phyloP scores from a whole-genome alignment of 1,140 invertebrate genomes.

The Brachystomella parvula region DNA sequence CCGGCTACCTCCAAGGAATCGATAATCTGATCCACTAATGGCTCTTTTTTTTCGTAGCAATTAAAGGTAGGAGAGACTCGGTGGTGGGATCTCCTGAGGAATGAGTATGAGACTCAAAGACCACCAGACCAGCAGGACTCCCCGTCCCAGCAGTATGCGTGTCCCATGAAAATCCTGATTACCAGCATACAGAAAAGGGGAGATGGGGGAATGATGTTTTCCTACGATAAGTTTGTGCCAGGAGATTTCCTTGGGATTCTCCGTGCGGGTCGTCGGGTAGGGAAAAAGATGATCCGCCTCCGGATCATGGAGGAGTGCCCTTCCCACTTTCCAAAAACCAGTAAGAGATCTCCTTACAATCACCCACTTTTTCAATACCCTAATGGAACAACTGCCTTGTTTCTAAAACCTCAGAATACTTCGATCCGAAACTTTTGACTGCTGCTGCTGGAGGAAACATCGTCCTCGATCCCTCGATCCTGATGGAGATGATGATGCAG shows the following conservation, averaged over 20 bases:
- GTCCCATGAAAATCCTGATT: constrained; percentile 1
- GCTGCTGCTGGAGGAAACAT: neutral
- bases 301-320: neutral
- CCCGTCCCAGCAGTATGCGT: neutral
- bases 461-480: neutral
- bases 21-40: constrained; percentile 8
- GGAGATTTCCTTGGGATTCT: too few species aligned
- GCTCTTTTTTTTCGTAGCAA: neutral
- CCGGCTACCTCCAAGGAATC: neutral
- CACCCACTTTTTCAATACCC: too few species aligned
- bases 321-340: neutral
- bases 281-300: neutral
- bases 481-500: constrained; percentile 10
- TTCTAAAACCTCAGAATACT: neutral
- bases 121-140: constrained; percentile 5
- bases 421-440: neutral
- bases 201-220: neutral
- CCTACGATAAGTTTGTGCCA: neutral
- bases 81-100: neutral
- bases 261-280: too few species aligned
- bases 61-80: neutral
- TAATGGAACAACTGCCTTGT: neutral
- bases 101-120: neutral
- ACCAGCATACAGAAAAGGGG: neutral
- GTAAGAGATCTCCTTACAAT: neutral